A percentile compares a stretch with the other conserved stretches of the same genome.
Conservation (phyloP, 2,113 vertebrate species). For the Alouatta palliata region DNA sequence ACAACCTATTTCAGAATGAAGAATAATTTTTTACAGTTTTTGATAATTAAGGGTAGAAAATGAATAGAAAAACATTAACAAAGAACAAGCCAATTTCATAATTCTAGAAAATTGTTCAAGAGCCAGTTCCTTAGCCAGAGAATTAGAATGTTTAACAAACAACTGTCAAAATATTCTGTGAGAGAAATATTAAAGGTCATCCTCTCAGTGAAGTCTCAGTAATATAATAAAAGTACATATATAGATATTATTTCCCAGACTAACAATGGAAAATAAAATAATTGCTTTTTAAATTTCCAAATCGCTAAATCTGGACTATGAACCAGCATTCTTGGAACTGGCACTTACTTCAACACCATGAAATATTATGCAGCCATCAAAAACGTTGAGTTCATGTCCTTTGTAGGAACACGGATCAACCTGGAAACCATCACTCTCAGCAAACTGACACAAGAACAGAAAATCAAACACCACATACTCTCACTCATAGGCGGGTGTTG, state of each 20-base stretch:
- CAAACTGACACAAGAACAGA: too few relatives aligned
- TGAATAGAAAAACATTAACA: neutral
- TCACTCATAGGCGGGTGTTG: too few relatives aligned
- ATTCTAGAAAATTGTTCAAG: neutral
- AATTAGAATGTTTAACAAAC: neutral
- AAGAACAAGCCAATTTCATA: neutral
- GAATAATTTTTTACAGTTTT: neutral
- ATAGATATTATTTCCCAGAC: neutral
- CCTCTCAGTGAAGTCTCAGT: neutral
- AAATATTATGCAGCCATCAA: too few relatives aligned
- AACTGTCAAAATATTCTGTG: neutral
- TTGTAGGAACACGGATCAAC: too few relatives aligned
- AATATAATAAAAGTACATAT: neutral
- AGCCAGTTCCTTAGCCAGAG: neutral
- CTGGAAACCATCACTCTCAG: too few relatives aligned
- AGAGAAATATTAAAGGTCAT: neutral
- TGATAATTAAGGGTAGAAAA: neutral
- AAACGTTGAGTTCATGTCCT: too few relatives aligned
- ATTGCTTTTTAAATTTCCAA: neutral
- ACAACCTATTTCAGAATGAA: neutral
- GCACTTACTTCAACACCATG: constrained; percentile 6
- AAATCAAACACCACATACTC: too few relatives aligned
- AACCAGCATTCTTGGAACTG: neutral
- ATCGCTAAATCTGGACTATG: neutral
- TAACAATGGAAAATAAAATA: neutral